Conservation (phyloP, 2,888 invertebrate genomes). For the Ditylenchus weischeri region DNA sequence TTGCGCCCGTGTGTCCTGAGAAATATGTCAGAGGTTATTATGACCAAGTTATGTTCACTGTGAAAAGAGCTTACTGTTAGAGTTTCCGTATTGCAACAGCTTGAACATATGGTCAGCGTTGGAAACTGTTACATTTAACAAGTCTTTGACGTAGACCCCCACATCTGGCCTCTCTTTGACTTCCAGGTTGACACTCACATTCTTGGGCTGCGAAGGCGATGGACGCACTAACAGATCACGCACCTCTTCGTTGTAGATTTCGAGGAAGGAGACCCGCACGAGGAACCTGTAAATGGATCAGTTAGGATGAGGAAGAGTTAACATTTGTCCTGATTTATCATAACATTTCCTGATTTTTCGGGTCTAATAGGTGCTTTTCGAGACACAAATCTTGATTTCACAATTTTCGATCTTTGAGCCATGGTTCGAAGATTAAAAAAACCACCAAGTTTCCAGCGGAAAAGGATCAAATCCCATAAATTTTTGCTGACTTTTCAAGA, state of each 20-base stretch:
- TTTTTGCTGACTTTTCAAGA: no score
- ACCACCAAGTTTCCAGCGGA: no score
- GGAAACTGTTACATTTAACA: slow-evolving; percentile 94
- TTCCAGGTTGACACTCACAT: slow-evolving; percentile 34
- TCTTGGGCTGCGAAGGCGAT: slow-evolving; percentile 28
- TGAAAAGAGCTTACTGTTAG: slow-evolving; percentile 72
- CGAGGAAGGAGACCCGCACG: slow-evolving; percentile 92
- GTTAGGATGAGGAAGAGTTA: neutral
- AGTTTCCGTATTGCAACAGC: slow-evolving; percentile 92
- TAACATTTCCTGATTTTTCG: no score
- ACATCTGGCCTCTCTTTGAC: slow-evolving; percentile 80
- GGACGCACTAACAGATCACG: slow-evolving; percentile 76
- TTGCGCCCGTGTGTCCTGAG: slow-evolving; percentile 75
- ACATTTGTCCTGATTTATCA: no score
- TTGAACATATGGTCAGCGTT: slow-evolving; percentile 90
- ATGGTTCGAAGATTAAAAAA: no score
- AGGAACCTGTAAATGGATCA: slow-evolving; percentile 73
- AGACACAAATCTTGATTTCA: no score
- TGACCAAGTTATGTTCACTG: neutral
- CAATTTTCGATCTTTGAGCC: no score
- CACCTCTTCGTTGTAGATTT: slow-evolving; percentile 98
- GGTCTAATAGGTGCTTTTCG: no score
- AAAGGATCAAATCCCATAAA: no score
- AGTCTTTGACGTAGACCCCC: slow-evolving; percentile 94
- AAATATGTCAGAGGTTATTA: neutral